Percentiles rank a stretch among this genome's conserved stretches.
Conservation (phyloP, 2,797 vertebrate genomes). For the Oreonectes daqikongensis region DNA sequence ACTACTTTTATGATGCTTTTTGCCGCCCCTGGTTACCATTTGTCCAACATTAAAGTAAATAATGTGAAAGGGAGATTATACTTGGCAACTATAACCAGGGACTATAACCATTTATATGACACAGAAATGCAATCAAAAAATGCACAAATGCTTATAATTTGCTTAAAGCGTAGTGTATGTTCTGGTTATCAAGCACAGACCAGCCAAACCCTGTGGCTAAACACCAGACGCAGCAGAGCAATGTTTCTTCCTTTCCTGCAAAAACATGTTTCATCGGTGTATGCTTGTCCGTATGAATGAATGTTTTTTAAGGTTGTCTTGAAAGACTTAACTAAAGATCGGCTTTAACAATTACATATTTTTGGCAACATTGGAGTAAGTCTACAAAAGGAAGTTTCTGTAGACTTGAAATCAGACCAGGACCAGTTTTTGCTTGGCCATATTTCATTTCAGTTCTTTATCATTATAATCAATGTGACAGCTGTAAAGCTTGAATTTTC, state of each 20-base stretch:
- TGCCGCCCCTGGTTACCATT: background rate
- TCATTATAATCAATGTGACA: slow-evolving; percentile 42
- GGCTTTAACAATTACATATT: background rate
- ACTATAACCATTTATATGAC: background rate
- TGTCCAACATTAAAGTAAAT: background rate
- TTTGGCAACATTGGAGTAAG: background rate
- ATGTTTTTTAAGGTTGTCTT: background rate
- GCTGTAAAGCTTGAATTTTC: slow-evolving; percentile 35
- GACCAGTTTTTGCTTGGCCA: background rate
- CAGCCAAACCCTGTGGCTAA: background rate
- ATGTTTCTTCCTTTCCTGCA: background rate
- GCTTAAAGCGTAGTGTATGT: background rate
- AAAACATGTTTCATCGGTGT: background rate
- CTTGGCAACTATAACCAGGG: background rate
- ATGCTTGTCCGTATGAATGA: background rate
- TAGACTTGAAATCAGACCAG: slow-evolving; percentile 21
- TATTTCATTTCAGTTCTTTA: slow-evolving; percentile 32
- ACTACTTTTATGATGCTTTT: background rate
- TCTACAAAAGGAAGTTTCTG: slow-evolving; percentile 15
- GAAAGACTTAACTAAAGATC: background rate
- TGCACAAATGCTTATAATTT: background rate
- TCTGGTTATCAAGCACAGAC: background rate
- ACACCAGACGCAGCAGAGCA: background rate
- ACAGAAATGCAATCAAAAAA: background rate
- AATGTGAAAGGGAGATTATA: background rate